Evolutionary conservation across 2,888 invertebrate genomes (phyloP).

Genomic region (Serripes groenlandicus): DNA sequence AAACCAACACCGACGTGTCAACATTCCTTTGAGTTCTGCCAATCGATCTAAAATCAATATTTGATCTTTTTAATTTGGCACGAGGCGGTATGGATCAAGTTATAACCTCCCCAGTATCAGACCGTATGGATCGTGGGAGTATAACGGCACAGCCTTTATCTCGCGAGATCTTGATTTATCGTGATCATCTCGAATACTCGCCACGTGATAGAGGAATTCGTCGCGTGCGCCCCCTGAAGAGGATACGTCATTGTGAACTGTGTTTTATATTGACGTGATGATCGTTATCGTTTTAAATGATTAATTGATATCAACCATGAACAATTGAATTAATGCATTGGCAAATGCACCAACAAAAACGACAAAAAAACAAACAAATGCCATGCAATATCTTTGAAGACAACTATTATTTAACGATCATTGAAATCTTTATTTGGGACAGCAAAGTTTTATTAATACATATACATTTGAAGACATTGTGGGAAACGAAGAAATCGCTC

Average conservation of each 20-base stretch:
- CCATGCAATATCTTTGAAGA: too few relatives aligned
- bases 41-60: slow-evolving; percentile 50
- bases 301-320: too few relatives aligned
- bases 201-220: slow-evolving; percentile 54
- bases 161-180: slow-evolving; percentile 39
- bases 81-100: background rate
- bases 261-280: background rate
- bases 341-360: too few relatives aligned
- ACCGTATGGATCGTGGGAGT: slow-evolving; percentile 3
- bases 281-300: too few relatives aligned
- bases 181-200: slow-evolving; percentile 27
- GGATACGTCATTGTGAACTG: background rate
- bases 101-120: background rate
- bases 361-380: too few relatives aligned
- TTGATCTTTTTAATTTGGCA: slow-evolving; percentile 32
- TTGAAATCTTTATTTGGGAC: too few relatives aligned
- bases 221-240: slow-evolving; percentile 46
- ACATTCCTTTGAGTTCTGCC: slow-evolving; percentile 1
- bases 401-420: too few relatives aligned
- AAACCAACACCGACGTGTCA: background rate
- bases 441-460: background rate
- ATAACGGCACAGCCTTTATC: slow-evolving; percentile 41
- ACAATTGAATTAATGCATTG: too few relatives aligned
- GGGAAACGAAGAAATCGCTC: background rate
- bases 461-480: background rate